Base-by-base conservation (phyloP, 2,888 invertebrate species). In the Metopia argyrocephala region DNA sequence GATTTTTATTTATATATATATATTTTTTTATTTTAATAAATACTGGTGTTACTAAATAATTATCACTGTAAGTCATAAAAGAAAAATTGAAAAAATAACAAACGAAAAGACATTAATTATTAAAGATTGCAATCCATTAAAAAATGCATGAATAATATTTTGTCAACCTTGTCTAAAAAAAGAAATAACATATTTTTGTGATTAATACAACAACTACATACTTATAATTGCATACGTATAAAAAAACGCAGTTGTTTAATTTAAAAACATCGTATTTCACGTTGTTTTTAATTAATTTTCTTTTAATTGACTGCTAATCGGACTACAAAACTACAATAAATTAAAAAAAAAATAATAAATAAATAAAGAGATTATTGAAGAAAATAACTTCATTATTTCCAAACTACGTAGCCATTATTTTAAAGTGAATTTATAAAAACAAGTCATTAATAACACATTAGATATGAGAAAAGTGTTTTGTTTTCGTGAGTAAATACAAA, bases 281-380 rank as follows among this genome's bases (percentile, higher is more conserved):
- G 61, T 52, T 71, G 38, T 15, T 31, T 23, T 66, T 54, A 78
- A 78, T 78, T 66, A 73, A 73, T 68, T 78, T 78, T n/a, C 54
- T 73, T 73, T 73, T 66, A 78, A 78, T 71, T 78, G 66, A 78
- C 59, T 78, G 71, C 62, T 78, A 78, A 78, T 62, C 46, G 46
- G 59, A 54, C 54, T 64, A 52, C 28, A 78, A 31, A 27, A 45
- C 38, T 38, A 38, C 38, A 31, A 12, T 6, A 28, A n/a, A 28
- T 6, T 28, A 28, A 7, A 31, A 12, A 7, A 31, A 31, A 7
- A 31, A 12, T 12, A 31, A 45, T 7, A n/a, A 54, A 12, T 31
- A 31, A n/a, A n/a, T 3, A 48, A 18, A n/a, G n/a, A 48, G 6
- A n/a, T 18, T 48, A 48, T 48, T 48, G n/a, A 48, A 48, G 48